phyloP scores from a whole-genome alignment of 2,888 invertebrate genomes.

The Eremobia ochroleuca region DNA sequence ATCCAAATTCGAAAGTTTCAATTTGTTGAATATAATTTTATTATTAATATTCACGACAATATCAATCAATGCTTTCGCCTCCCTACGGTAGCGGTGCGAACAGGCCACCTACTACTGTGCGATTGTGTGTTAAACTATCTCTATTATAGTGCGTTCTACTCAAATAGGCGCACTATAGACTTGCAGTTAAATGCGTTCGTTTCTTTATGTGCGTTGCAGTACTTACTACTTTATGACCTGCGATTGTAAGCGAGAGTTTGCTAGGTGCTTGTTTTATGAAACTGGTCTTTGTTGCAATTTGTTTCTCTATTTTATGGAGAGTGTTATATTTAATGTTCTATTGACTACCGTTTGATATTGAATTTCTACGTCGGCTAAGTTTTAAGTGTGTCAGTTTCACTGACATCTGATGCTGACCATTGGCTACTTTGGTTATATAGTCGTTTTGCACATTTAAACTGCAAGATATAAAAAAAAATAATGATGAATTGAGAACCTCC shows the following conservation, averaged over 20 bases:
- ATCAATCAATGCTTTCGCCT: conserved; percentile 29
- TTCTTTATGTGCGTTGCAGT: conserved; percentile 16
- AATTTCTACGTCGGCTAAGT: neutral
- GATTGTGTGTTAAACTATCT: conserved; percentile 52
- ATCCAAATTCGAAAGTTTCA: neutral
- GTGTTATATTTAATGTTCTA: neutral
- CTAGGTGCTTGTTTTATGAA: neutral
- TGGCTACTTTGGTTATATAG: neutral
- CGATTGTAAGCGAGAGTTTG: neutral
- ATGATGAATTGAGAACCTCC: neutral
- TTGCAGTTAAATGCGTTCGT: conserved; percentile 10
- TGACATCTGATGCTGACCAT: neutral
- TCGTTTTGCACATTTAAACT: neutral
- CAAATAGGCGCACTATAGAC: conserved; percentile 32
- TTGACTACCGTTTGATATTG: neutral
- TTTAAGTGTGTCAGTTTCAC: neutral
- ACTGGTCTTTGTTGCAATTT: conserved; percentile 4
- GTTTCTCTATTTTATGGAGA: conserved; percentile 10
- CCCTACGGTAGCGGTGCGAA: conserved; percentile 53
- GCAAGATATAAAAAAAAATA: neutral
- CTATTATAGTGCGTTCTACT: conserved; percentile 41
- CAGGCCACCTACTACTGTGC: conserved; percentile 47
- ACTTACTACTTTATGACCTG: conserved; percentile 7
- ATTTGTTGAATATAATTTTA: neutral
- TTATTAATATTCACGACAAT: too few species aligned